Evolutionary conservation across 2,113 vertebrate species (phyloP), one percentile per base, ranked within the genome.

Genomic region (Salvator merianae): DNA sequence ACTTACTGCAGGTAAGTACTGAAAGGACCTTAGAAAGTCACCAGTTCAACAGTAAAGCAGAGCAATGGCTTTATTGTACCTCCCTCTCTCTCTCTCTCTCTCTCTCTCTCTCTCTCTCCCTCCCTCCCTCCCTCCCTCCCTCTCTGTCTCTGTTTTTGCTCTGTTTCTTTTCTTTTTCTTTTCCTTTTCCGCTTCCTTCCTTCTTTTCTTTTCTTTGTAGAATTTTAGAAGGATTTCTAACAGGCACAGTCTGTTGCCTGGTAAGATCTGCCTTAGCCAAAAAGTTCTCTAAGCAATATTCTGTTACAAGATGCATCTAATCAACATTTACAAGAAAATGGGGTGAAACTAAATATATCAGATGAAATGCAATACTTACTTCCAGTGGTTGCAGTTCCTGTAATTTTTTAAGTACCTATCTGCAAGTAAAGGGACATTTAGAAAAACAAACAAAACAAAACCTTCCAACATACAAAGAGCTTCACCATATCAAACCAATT

Each of bases 341-440:
- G 73, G 71, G 71, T 65, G 55, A 73, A 73, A 65, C 55, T 43
- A 65, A 65, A 66, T 66, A 66, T 40, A 74, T 18, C 40, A 83
- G 55, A 83, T 70, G 81, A 75, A 75, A 74, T 74, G n/a, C 20
- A 63, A 32, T 32, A 24, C 40, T 75, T 75, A n/a, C 65, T 28
- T 83, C 34, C 30, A 65, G 81, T 34, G 30, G 40, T 65, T 26
- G 9, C 59, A 83, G 65, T 83, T 83, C 71, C 43, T 75, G 71
- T 83, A 47, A 74, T 32, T 75, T 13, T 73, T 40, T 74, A 28
- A 47, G 70, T 70, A 55, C 43, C 26, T 70, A 3, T 65, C 20
- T 65, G 2, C 40, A 83, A 72, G 53, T 82, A 50, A 82, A 81
- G 66, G 43, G n/a, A 81, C 40, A 80, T 81, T 59, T 81, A 55